A percentile compares a stretch with the other conserved stretches of the same genome.
These are phyloP conservation scores for Cephus sareptanus DNA, from an alignment of 2,888 invertebrate species.

Conservation along the genomic window DNA sequence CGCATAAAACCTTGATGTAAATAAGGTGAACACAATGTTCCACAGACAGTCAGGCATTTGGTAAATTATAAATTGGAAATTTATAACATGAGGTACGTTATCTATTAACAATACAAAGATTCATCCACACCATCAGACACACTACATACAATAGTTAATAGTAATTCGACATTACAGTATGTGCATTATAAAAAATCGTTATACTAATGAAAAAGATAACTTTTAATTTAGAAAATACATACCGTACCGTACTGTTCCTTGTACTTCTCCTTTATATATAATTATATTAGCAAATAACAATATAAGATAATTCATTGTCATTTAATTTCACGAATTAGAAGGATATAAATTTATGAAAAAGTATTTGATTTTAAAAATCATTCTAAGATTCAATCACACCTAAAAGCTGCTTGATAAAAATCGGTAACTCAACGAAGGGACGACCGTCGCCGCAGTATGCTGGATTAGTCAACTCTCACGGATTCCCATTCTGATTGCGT, in stretches of 20 bases:
- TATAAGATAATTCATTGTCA: conserved; percentile 15
- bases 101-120: conserved; percentile 55
- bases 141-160: conserved; percentile 33
- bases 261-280: conserved; percentile 8
- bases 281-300: conserved; percentile 15
- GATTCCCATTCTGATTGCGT: not conserved
- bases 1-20: not conserved
- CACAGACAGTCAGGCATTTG: not conserved
- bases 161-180: conserved; percentile 15
- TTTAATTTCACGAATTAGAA: conserved; percentile 16
- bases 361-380: conserved; percentile 22
- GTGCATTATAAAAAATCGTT: conserved; percentile 22
- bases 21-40: not conserved
- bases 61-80: conserved; percentile 1
- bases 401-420: conserved; percentile 21
- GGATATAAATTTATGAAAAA: conserved; percentile 19
- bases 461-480: not conserved
- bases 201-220: conserved; percentile 16
- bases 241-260: conserved; percentile 6
- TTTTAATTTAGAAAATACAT: conserved; percentile 19
- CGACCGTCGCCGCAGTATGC: not conserved
- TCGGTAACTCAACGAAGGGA: conserved; percentile 16
- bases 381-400: conserved; percentile 18
- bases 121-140: conserved; percentile 46
- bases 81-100: conserved; percentile 58